phyloP scores from a whole-genome alignment of 1,140 invertebrate genomes.

The Notospermus geniculatus region DNA sequence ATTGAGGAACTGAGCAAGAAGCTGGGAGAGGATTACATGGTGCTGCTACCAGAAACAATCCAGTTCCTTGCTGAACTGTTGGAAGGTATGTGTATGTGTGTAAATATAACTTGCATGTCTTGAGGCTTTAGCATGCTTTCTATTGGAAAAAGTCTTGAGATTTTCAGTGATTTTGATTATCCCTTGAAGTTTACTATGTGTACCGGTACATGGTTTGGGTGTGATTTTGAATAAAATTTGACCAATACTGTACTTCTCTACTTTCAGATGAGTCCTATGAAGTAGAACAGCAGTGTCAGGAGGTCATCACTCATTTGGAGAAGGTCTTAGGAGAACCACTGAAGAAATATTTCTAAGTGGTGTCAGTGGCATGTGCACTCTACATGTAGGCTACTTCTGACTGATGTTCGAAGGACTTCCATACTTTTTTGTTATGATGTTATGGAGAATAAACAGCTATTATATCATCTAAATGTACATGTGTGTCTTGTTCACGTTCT shows the following conservation, averaged over 20 bases:
- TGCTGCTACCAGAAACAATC: slow-evolving; percentile 57
- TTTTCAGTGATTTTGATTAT: neutral
- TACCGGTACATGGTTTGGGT: neutral
- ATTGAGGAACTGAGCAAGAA: slow-evolving; percentile 51
- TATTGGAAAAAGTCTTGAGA: neutral
- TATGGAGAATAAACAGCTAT: no score
- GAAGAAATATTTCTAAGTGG: slow-evolving; percentile 49
- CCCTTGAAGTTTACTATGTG: slow-evolving; percentile 8
- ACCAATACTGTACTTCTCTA: slow-evolving; percentile 16
- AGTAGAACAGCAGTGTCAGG: slow-evolving; percentile 50
- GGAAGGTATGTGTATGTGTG: slow-evolving; percentile 48
- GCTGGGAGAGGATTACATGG: slow-evolving; percentile 56
- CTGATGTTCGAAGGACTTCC: no score
- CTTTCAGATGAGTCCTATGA: slow-evolving; percentile 52
- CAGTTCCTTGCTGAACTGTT: slow-evolving; percentile 60
- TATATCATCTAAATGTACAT: no score
- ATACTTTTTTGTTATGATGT: no score
- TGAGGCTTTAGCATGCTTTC: neutral
- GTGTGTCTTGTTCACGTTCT: no score
- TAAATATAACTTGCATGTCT: neutral
- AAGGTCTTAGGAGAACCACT: slow-evolving; percentile 51
- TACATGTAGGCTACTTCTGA: neutral
- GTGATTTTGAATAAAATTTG: neutral
- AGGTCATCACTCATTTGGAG: slow-evolving; percentile 52
- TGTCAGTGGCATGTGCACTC: slow-evolving; percentile 15